phyloP scores from a whole-genome alignment of 2,888 invertebrate species.

The Spodoptera littoralis region DNA sequence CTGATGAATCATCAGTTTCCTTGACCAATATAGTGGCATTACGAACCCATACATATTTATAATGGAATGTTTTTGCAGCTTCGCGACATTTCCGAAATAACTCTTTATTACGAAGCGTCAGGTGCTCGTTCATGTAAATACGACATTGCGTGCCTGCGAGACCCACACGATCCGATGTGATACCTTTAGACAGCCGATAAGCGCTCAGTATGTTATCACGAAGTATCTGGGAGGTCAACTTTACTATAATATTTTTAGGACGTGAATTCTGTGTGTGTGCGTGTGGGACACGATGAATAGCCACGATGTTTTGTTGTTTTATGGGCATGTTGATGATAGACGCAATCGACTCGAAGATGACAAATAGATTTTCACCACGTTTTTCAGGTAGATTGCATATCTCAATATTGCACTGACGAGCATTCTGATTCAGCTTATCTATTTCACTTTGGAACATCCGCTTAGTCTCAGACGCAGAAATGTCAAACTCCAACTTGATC shows the following conservation, averaged over 20 bases:
- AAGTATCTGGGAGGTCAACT: background rate
- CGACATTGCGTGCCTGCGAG: background rate
- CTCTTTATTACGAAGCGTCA: conserved; percentile 1
- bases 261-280: conserved; percentile 2
- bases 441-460: conserved; percentile 7
- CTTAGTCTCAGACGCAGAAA: background rate
- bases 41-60: conserved; percentile 4
- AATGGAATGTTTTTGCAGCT: background rate
- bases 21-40: conserved; percentile 7
- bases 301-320: background rate
- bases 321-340: conserved; percentile 2
- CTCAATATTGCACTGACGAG: conserved; percentile 13
- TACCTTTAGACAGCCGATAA: background rate
- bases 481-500: background rate
- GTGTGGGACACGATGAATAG: conserved; percentile 13
- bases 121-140: conserved; percentile 4
- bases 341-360: conserved; percentile 1
- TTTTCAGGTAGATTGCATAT: conserved; percentile 12
- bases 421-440: conserved; percentile 12
- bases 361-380: conserved; percentile 5
- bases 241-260: conserved; percentile 10
- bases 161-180: conserved; percentile 4
- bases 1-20: background rate
- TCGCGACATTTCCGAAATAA: conserved; percentile 11
- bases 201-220: conserved; percentile 6